These are phyloP conservation scores for Marronus borbonicus DNA, from an alignment of 2,888 invertebrate species.

Conservation along the genomic window DNA sequence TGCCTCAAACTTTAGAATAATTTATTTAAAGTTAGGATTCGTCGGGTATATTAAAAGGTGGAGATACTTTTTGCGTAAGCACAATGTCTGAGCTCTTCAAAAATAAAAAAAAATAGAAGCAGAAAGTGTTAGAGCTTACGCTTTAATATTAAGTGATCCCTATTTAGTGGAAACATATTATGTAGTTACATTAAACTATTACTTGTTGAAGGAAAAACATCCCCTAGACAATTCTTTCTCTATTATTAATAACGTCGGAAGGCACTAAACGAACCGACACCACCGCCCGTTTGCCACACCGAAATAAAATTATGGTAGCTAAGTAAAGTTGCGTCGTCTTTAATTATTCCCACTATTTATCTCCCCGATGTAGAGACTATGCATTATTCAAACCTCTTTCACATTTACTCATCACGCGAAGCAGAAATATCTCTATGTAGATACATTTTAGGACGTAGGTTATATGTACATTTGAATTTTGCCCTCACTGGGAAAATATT, in stretches of 20 bases:
- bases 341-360: conserved; percentile 27
- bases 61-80: conserved; percentile 5
- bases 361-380: conserved; percentile 15
- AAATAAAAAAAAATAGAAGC: too few relatives aligned
- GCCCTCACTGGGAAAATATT: not conserved
- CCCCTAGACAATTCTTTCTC: not conserved
- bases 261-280: not conserved
- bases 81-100: too few relatives aligned
- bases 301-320: conserved; percentile 14
- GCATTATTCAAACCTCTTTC: conserved; percentile 15
- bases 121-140: too few relatives aligned
- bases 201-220: not conserved
- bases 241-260: conserved; percentile 21
- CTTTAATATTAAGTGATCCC: too few relatives aligned
- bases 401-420: conserved; percentile 20
- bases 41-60: conserved; percentile 14
- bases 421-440: not conserved
- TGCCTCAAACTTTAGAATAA: conserved; percentile 37
- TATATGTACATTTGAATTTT: conserved; percentile 3
- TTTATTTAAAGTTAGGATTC: conserved; percentile 43
- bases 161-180: not conserved
- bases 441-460: conserved; percentile 1
- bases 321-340: conserved; percentile 11
- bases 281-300: not conserved
- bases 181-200: not conserved